These are phyloP conservation scores for Enteromius treurensis DNA, from an alignment of 2,797 vertebrate genomes.

Conservation along the genomic window DNA sequence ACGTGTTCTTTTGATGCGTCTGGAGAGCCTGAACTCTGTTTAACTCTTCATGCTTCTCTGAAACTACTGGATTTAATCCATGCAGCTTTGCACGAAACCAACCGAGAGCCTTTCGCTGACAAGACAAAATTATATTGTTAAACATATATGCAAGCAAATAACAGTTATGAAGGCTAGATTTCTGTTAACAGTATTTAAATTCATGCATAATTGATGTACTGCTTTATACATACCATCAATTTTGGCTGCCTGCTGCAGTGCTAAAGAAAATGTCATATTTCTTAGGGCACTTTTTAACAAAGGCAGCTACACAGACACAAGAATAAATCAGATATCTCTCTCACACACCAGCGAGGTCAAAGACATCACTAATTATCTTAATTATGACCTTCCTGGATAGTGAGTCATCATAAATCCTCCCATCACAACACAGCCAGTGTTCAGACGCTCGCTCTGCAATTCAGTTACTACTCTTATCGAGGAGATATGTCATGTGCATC, in stretches of 20 bases:
- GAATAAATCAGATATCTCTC: slow-evolving; percentile 25
- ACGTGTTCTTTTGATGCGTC: background rate
- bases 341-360: slow-evolving; percentile 11
- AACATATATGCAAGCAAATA: slow-evolving; percentile 76
- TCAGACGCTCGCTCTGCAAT: slow-evolving; percentile 45
- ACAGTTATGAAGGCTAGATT: slow-evolving; percentile 87
- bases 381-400: background rate
- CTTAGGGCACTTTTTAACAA: slow-evolving; percentile 64
- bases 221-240: slow-evolving; percentile 47
- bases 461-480: slow-evolving; percentile 48
- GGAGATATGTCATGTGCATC: background rate
- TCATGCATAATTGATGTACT: slow-evolving; percentile 86
- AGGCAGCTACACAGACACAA: slow-evolving; percentile 34
- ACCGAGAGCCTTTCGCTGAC: background rate
- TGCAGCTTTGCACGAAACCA: no score
- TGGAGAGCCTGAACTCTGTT: background rate
- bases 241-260: slow-evolving; percentile 14
- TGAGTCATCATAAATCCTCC: background rate
- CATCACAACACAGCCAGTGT: slow-evolving; percentile 62
- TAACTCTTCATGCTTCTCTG: background rate
- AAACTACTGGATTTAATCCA: background rate
- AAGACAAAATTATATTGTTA: background rate
- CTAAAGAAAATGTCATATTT: slow-evolving; percentile 1
- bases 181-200: slow-evolving; percentile 87
- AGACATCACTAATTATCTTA: slow-evolving; percentile 27